Base-by-base conservation (phyloP, 2,113 vertebrate species). In the Alosa alosa region DNA sequence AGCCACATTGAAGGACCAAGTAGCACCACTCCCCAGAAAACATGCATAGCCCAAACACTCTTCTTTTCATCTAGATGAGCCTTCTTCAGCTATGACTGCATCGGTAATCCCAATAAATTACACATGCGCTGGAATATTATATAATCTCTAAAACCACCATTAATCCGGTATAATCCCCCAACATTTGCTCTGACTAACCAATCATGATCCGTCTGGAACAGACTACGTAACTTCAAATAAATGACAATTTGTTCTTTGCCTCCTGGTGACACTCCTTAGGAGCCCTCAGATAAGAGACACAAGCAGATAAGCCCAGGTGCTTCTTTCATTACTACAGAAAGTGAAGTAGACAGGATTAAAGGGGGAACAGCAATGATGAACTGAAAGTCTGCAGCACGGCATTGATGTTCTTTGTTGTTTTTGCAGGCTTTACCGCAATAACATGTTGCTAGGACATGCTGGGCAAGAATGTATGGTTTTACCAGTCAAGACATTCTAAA, bases 51-150 rank as follows among this genome's bases (percentile, higher is more conserved):
- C 75, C 25, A 36, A 46, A 78, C 50, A 15, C 44, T 15, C 86
- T 86, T 86, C 72, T 78, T 17, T 15, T 41, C 31, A 13, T 78
- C 13, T 15, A 0, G 11, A 75, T 39, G 11, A 36, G 72, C 13
- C 72, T 39, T n/a, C 60, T 64, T 64, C 3, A 15, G 25, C 72
- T 39, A 31, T 36, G 72, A 78, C 72, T 1, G 72, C 13, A 39
- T 17, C 31, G 4, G 31, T 78, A 94, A 95, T 94, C 93, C 89
- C 88, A 90, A 91, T 88, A 94, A 95, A 92, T 94, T 90, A 93
- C 87, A 88, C 82, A 84, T 89, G 85, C 86, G 90, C 91, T 92
- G 92, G 90, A 92, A 88, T 91, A 93, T 94, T 94, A 93, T 82
- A 89, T 92, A 94, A 94, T 41, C 92, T 81, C 92, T 92, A 86